Evolutionary conservation across 2,888 invertebrate genomes (phyloP).

Genomic region (Microctonus aethiopoides): DNA sequence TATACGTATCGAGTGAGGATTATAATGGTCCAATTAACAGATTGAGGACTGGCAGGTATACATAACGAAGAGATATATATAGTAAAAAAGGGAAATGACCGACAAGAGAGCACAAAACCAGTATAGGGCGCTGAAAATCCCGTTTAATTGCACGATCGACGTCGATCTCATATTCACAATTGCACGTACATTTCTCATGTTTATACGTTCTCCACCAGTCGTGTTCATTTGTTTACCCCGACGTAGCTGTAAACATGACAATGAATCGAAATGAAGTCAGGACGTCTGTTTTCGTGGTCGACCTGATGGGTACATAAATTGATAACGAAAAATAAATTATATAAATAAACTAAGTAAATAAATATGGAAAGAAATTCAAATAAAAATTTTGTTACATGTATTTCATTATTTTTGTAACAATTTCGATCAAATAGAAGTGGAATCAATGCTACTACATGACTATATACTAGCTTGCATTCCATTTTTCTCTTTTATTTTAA

Average conservation of each 20-base stretch:
- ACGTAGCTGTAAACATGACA: slow-evolving; percentile 45
- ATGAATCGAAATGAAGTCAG: slow-evolving; percentile 44
- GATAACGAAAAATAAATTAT: neutral
- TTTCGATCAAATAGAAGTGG: neutral
- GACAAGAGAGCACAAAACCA: slow-evolving; percentile 25
- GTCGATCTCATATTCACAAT: slow-evolving; percentile 30
- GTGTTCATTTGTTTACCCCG: slow-evolving; percentile 43
- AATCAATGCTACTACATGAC: neutral
- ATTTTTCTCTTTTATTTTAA: neutral
- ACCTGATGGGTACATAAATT: slow-evolving; percentile 5
- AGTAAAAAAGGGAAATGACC: neutral
- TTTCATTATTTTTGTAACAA: neutral
- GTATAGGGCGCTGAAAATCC: slow-evolving; percentile 38
- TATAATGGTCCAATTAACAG: slow-evolving; percentile 1
- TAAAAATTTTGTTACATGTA: neutral
- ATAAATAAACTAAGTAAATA: no score
- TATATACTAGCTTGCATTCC: neutral
- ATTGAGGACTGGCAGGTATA: neutral
- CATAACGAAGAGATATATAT: neutral
- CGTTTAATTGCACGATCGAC: slow-evolving; percentile 46
- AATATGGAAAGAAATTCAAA: neutral
- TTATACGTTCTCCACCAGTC: neutral
- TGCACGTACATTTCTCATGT: neutral
- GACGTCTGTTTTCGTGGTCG: slow-evolving; percentile 30
- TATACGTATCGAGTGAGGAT: neutral